Conservation (phyloP, 2,888 invertebrate species). For the Ormyrus nitidulus region DNA sequence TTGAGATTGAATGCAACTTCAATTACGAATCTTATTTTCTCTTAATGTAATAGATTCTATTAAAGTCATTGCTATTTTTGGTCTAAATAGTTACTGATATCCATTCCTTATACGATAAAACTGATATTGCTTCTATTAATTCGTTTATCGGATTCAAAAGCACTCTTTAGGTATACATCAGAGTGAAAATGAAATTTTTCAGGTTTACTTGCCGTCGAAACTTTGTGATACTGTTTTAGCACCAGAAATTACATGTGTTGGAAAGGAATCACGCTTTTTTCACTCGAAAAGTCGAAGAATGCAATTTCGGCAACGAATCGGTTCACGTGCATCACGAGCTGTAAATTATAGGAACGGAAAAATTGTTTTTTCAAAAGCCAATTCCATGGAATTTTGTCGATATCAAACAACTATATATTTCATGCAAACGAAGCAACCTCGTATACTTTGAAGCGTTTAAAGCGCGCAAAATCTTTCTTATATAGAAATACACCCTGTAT, state of each 20-base stretch:
- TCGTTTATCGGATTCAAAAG: slow-evolving; percentile 33
- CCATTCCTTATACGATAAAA: slow-evolving; percentile 23
- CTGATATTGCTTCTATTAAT: slow-evolving; percentile 38
- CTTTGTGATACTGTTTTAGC: neutral
- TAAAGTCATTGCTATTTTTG: slow-evolving; percentile 37
- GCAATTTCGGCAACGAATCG: slow-evolving; percentile 2
- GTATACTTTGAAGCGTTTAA: slow-evolving; percentile 47
- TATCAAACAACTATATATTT: slow-evolving; percentile 4
- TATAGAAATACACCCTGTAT: slow-evolving; percentile 58
- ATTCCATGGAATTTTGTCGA: slow-evolving; percentile 36
- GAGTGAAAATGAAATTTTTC: slow-evolving; percentile 7
- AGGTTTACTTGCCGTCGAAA: neutral
- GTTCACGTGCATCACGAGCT: neutral
- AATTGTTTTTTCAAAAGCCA: slow-evolving; percentile 28
- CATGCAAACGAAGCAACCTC: slow-evolving; percentile 52
- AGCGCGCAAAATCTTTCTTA: slow-evolving; percentile 40
- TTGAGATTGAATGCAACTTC: slow-evolving; percentile 28
- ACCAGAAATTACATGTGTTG: neutral
- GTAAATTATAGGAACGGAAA: slow-evolving; percentile 11
- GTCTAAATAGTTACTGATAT: slow-evolving; percentile 7
- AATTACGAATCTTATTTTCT: slow-evolving; percentile 17
- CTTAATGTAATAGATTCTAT: slow-evolving; percentile 25
- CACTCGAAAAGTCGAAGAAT: slow-evolving; percentile 15
- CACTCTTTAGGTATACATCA: slow-evolving; percentile 15
- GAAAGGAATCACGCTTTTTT: slow-evolving; percentile 11